Percentiles rank a stretch among this genome's conserved stretches.
Conservation (phyloP, 92 coral and sea anemone genomes). For the Isaurus tuberculatus region DNA sequence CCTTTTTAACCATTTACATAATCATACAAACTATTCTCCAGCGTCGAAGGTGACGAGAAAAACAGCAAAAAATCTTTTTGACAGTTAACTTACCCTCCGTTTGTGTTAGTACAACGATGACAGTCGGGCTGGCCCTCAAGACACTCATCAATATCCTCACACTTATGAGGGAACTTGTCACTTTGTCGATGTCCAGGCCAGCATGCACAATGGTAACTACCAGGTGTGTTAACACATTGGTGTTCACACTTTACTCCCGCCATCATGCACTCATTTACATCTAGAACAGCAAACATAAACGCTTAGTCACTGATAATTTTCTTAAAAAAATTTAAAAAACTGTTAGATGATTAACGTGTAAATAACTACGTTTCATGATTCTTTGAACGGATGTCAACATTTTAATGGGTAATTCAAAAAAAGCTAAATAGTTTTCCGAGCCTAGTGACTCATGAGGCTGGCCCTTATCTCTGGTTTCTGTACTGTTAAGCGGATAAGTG, state of each 20-base stretch:
- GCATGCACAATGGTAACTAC: constrained; percentile 87
- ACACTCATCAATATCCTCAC: constrained; percentile 91
- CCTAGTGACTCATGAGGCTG: no score
- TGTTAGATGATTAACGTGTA: no score
- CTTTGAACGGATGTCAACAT: no score
- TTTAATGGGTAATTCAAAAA: no score
- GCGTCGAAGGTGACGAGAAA: neutral
- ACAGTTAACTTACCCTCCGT: neutral
- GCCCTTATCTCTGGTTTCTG: no score
- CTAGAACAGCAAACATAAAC: constrained; percentile 42
- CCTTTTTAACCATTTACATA: no score
- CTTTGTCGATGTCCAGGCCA: constrained; percentile 79
- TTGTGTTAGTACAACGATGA: constrained; percentile 52
- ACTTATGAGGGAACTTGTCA: constrained; percentile 72
- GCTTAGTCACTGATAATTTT: neutral
- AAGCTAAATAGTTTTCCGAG: no score
- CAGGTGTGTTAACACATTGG: constrained; percentile 87
- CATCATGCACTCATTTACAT: constrained; percentile 90
- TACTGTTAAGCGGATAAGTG: no score
- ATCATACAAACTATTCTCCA: no score
- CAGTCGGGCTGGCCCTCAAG: constrained; percentile 89
- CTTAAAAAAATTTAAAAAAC: no score
- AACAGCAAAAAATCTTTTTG: no score
- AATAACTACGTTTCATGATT: no score
- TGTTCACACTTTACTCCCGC: constrained; percentile 93